Percentiles rank a stretch among this genome's conserved stretches.
phyloP scores from a whole-genome alignment of 2,797 vertebrate genomes.

The Brotogeris chrysoptera region DNA sequence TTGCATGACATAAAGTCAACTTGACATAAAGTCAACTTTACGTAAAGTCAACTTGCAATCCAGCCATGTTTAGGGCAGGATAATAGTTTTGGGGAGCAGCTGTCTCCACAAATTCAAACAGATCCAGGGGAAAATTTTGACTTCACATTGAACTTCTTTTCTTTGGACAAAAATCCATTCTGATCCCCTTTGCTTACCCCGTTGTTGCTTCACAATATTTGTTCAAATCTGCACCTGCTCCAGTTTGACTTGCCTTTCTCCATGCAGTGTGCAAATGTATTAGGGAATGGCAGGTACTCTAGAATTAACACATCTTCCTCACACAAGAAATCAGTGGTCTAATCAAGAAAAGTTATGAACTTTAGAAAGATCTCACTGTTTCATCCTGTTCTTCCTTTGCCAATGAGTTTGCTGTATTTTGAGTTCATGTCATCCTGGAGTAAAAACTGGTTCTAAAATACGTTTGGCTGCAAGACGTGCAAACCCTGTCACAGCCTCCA shows the following conservation, averaged over 20 bases:
- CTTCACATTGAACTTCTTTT: background rate
- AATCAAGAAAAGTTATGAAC: background rate
- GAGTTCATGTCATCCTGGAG: background rate
- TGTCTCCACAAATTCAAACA: background rate
- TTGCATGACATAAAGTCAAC: rapidly evolving
- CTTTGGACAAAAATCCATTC: background rate
- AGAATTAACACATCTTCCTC: background rate
- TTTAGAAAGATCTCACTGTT: background rate
- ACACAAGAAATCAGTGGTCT: background rate
- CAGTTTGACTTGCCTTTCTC: background rate
- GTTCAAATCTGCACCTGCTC: background rate
- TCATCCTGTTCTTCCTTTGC: background rate
- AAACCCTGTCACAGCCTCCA: background rate
- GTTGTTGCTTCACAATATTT: background rate
- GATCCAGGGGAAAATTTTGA: background rate
- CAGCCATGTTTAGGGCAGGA: background rate
- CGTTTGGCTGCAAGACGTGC: background rate
- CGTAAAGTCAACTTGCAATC: background rate
- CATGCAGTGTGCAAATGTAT: background rate
- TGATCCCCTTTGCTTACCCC: background rate
- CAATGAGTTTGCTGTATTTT: background rate
- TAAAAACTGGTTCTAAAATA: background rate
- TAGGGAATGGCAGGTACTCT: background rate
- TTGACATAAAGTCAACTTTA: background rate
- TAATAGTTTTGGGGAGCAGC: background rate